Conservation (phyloP, 2,113 vertebrate genomes). For the Excalfactoria chinensis region DNA sequence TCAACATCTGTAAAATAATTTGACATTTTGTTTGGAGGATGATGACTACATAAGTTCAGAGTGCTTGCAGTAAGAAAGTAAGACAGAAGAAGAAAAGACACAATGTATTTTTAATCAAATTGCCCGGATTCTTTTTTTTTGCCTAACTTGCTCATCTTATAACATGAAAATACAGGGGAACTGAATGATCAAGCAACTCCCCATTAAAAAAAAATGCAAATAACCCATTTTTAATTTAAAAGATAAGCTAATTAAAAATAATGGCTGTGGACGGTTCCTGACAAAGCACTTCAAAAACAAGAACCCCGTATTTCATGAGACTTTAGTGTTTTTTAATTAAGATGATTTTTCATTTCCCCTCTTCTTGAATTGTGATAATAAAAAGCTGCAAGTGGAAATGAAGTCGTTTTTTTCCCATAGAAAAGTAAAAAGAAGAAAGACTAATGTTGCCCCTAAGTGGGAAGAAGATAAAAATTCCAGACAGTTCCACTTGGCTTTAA, state of each 20-base stretch:
- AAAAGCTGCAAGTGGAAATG: constrained; percentile 50
- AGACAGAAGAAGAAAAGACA: constrained; percentile 31
- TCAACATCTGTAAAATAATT: background rate
- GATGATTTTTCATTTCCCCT: constrained; percentile 66
- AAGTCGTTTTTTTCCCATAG: background rate
- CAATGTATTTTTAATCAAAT: constrained; percentile 47
- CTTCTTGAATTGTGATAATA: constrained; percentile 42
- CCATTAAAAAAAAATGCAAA: constrained; percentile 69
- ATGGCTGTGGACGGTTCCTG: constrained; percentile 64
- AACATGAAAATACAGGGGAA: constrained; percentile 49
- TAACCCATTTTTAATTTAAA: constrained; percentile 71
- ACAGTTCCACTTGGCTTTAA: background rate
- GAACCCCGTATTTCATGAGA: constrained; percentile 47
- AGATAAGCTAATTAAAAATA: constrained; percentile 75
- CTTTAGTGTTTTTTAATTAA: constrained; percentile 70
- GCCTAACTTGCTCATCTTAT: background rate
- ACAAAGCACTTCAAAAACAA: constrained; percentile 72
- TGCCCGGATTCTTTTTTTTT: constrained; percentile 29
- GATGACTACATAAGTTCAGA: background rate
- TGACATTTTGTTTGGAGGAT: background rate
- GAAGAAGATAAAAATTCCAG: constrained; percentile 31
- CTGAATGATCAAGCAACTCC: constrained; percentile 33
- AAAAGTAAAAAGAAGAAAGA: constrained; percentile 46
- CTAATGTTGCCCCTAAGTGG: constrained; percentile 30
- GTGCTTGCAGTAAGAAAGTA: constrained; percentile 6